Percentiles rank a stretch among this genome's conserved stretches.
Evolutionary conservation across 1,140 invertebrate species (phyloP).

Genomic region (Luehdorfia chinensis): DNA sequence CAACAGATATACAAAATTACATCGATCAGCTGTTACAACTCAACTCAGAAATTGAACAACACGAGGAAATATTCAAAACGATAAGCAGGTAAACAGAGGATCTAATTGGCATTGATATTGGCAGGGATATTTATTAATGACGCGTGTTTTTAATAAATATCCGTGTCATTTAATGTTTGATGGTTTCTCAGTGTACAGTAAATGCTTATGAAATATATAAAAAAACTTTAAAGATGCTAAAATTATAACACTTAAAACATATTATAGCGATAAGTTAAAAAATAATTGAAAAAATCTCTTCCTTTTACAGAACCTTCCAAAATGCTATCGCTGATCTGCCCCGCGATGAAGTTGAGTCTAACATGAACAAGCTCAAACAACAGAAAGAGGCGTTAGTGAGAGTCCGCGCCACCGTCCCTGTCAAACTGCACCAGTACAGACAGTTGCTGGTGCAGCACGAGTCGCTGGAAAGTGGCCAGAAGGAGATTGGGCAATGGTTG

Average conservation of each 20-base stretch:
- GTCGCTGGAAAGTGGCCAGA: slow-evolving; percentile 90
- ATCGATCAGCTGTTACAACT: slow-evolving; percentile 88
- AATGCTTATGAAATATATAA: no score
- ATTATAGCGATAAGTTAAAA: no score
- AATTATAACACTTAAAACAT: no score
- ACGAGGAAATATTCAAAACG: slow-evolving; percentile 93
- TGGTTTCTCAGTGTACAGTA: no score
- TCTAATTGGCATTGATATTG: slow-evolving; percentile 5
- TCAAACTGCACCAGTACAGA: slow-evolving; percentile 87
- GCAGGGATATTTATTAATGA: no score
- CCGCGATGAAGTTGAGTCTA: slow-evolving; percentile 91
- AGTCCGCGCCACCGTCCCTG: slow-evolving; percentile 88
- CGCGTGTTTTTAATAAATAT: no score
- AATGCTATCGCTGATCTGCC: slow-evolving; percentile 92
- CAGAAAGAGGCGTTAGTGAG: slow-evolving; percentile 92
- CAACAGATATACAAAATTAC: slow-evolving; percentile 87
- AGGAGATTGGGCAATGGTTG: slow-evolving; percentile 91
- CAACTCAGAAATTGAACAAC: slow-evolving; percentile 88
- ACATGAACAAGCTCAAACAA: slow-evolving; percentile 93
- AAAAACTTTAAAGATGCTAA: no score
- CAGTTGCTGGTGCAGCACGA: slow-evolving; percentile 93
- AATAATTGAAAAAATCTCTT: no score
- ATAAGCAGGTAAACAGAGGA: slow-evolving; percentile 53
- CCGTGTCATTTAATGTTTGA: no score
- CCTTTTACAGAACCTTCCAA: slow-evolving; percentile 87